Conservation (phyloP, 2,113 vertebrate species). For the Fukomys damarensis region DNA sequence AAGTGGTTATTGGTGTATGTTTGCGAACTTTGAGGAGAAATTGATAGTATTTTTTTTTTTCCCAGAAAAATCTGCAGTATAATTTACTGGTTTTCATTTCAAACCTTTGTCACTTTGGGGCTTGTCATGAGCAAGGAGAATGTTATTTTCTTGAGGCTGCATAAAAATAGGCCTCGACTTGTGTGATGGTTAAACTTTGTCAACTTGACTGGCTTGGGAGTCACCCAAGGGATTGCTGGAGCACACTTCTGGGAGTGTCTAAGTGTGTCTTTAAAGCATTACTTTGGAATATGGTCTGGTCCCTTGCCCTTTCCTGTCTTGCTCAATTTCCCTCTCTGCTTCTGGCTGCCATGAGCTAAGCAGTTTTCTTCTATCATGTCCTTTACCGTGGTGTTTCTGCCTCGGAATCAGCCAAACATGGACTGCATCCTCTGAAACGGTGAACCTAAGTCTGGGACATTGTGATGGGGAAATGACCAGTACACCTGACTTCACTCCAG, state of each 20-base stretch:
- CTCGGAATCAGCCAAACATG: neutral
- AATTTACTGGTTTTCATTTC: neutral
- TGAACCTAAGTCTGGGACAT: neutral
- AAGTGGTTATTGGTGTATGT: neutral
- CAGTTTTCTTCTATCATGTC: neutral
- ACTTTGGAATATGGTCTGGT: neutral
- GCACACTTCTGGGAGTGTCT: neutral
- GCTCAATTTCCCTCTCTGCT: neutral
- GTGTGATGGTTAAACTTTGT: neutral
- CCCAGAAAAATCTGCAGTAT: conserved; percentile 10
- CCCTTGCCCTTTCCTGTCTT: neutral
- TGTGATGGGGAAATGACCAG: neutral
- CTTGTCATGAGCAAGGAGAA: neutral
- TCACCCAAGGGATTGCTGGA: neutral
- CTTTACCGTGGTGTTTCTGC: neutral
- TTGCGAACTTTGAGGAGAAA: neutral
- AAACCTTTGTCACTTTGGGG: neutral
- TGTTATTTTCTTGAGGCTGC: neutral
- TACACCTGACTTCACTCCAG: neutral
- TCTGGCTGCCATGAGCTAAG: neutral
- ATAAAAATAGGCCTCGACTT: neutral
- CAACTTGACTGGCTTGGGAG: neutral
- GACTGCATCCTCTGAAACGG: neutral
- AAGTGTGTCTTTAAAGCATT: neutral
- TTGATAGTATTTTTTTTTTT: neutral